Evolutionary conservation across 2,113 vertebrate genomes (phyloP).

Genomic region (Cyphomyrus discorhynchus): DNA sequence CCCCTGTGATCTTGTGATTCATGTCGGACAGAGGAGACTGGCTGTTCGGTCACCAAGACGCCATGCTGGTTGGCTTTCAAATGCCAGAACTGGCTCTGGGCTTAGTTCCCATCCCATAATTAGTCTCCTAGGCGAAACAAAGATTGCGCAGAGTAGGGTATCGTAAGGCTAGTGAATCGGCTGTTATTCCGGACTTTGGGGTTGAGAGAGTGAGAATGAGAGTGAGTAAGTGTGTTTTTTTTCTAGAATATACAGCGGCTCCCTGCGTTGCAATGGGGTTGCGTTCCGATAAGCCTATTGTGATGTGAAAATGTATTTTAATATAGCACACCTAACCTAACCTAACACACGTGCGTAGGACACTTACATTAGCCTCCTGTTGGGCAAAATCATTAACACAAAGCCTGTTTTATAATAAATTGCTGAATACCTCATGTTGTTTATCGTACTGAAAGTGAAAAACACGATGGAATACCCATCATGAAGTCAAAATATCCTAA

Average conservation of each 20-base stretch:
- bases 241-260: neutral
- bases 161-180: neutral
- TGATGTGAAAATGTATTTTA: neutral
- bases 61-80: conserved; percentile 1
- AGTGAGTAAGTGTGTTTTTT: neutral
- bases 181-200: neutral
- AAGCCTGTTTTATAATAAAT: neutral
- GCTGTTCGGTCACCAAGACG: neutral
- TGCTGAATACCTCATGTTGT: neutral
- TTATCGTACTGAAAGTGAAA: neutral
- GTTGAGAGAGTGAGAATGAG: neutral
- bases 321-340: neutral
- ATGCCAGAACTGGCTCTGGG: conserved; percentile 15
- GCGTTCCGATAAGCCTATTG: neutral
- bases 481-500: neutral
- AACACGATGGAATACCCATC: neutral
- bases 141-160: neutral
- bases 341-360: neutral
- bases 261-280: neutral
- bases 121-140: conserved; percentile 20
- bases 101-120: conserved; percentile 23
- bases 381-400: neutral
- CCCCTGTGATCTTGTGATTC: neutral
- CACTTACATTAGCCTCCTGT: neutral
- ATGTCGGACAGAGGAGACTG: neutral